Base-by-base conservation (phyloP, 1,140 invertebrate genomes). In the Lepidostoma basale region DNA sequence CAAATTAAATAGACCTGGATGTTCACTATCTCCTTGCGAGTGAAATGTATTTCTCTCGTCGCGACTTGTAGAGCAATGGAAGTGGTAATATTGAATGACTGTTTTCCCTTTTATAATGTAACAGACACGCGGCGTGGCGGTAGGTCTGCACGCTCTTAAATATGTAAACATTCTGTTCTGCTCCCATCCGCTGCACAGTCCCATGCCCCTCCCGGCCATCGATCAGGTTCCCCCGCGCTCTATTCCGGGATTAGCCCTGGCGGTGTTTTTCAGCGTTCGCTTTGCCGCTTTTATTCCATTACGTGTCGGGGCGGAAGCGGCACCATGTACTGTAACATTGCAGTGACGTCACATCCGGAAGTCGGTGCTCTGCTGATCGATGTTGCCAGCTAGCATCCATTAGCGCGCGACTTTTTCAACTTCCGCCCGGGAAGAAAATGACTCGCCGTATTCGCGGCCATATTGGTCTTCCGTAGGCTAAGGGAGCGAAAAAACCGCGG, bases 241-340 rank as follows among this genome's bases (percentile, higher is more conserved):
- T 9, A 52, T 52, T 64, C 62, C 26, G 14, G 62, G 62, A 64
- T 64, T 64, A 52, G 45, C 47, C 39, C 20, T 9, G 3, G 20
- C 47, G 6, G 26, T 23, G 30, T 64, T 64, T 60, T 64, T 64
- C 62, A 18, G 18, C 18, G 62, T 47, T 54, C 30, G 26, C 30
- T 64, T 64, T 39, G 39, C 16, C 54, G 62, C 54, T 64, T 64
- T 64, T 64, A 64, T 64, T 64, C 62, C 62, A 64, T 64, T 64
- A 64, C 26, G 62, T 49, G 44, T 26, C 14, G 47, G 30, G 59
- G 14, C 59, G 59, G 59, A 62, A 47, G 59, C 47, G 59, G 44
- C 59, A 28, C 18, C 59, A 33, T 62, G 59, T 62, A 62, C 59
- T 44, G 58, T 60, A 45, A 44, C 58, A 28, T 60, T 44, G 59